Conservation (phyloP, 1,140 invertebrate genomes). For the Venturia canescens region DNA sequence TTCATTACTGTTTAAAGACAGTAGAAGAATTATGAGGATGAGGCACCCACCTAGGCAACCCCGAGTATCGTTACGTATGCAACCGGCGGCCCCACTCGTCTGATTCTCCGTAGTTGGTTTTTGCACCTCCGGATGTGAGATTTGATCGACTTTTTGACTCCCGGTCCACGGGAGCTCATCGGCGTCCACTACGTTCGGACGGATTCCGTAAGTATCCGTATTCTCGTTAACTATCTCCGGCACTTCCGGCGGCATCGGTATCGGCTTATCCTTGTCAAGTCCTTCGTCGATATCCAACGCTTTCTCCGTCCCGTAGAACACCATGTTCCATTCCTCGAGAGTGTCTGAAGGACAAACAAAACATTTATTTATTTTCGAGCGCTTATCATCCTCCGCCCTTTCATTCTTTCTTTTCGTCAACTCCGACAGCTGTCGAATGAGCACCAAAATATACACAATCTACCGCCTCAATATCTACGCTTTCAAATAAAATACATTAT, state of each 20-base stretch:
- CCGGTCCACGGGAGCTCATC: conserved; percentile 68
- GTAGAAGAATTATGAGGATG: conserved; percentile 72
- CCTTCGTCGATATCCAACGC: conserved; percentile 73
- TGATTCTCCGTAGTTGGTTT: conserved; percentile 71
- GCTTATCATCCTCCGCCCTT: not conserved
- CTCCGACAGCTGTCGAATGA: not conserved
- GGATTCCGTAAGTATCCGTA: conserved; percentile 46
- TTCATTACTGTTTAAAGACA: conserved; percentile 59
- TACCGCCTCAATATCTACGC: not conserved
- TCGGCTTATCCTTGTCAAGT: conserved; percentile 66
- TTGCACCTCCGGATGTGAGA: conserved; percentile 71
- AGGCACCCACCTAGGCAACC: conserved; percentile 75
- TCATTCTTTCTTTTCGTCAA: too few relatives aligned
- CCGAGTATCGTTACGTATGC: conserved; percentile 59
- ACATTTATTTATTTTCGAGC: not conserved
- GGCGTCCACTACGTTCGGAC: conserved; percentile 66
- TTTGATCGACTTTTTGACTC: conserved; percentile 69
- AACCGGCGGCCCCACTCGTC: conserved; percentile 61
- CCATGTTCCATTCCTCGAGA: conserved; percentile 78
- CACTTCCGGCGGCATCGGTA: conserved; percentile 49
- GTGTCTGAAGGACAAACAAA: conserved; percentile 69
- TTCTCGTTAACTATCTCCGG: conserved; percentile 54
- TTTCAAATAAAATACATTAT: too few relatives aligned
- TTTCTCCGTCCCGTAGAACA: conserved; percentile 79
- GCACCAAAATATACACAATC: not conserved